These are phyloP conservation scores for Cantharis flavilabris DNA, from an alignment of 2,888 invertebrate genomes.

Conservation along the genomic window DNA sequence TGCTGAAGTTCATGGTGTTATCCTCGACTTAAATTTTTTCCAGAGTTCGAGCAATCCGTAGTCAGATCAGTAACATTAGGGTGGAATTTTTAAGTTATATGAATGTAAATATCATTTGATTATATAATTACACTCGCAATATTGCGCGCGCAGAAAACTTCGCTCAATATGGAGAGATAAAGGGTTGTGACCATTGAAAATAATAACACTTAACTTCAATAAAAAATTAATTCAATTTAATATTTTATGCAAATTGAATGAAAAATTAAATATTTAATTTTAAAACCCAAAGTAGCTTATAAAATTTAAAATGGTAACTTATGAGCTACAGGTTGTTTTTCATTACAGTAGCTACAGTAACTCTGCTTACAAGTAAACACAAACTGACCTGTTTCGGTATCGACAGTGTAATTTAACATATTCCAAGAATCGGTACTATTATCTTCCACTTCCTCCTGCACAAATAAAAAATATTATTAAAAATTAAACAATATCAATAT, in stretches of 20 bases:
- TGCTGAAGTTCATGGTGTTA: neutral
- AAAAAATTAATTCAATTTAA: neutral
- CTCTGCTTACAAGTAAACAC: neutral
- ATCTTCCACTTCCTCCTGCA: constrained; percentile 42
- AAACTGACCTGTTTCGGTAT: constrained; percentile 79
- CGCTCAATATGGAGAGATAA: too few relatives aligned
- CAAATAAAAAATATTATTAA: constrained; percentile 21
- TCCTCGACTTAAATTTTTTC: too few relatives aligned
- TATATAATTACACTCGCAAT: too few relatives aligned
- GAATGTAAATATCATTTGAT: too few relatives aligned
- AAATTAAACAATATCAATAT: neutral
- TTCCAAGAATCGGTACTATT: constrained; percentile 66
- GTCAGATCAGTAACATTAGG: too few relatives aligned
- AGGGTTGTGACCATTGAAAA: neutral
- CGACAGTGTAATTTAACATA: constrained; percentile 80
- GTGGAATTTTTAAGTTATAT: too few relatives aligned
- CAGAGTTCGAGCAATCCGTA: too few relatives aligned
- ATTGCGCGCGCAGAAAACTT: too few relatives aligned
- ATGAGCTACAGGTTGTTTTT: neutral
- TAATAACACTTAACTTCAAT: neutral
- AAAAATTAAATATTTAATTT: too few relatives aligned
- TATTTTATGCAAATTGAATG: too few relatives aligned
- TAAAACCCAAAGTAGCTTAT: neutral
- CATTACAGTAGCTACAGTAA: neutral
- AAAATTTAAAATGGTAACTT: neutral